These are phyloP conservation scores for Dendrolimus kikuchii DNA, from an alignment of 1,140 invertebrate genomes.

Conservation along the genomic window DNA sequence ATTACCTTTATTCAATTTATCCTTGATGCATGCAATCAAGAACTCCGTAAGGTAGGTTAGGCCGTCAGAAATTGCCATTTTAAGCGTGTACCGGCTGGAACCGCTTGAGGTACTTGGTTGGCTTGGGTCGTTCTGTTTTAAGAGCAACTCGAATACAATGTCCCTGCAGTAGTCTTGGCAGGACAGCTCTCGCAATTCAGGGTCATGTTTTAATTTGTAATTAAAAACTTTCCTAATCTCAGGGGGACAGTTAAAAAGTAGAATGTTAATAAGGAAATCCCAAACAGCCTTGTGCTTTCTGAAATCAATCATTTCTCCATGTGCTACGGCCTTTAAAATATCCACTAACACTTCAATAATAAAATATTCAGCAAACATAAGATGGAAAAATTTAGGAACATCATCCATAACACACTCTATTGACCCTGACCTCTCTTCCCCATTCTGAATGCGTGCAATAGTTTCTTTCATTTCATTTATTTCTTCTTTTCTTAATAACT, in stretches of 20 bases:
- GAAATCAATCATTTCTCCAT: background rate
- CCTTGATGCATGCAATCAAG: too few relatives aligned
- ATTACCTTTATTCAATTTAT: too few relatives aligned
- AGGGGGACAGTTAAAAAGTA: conserved; percentile 5
- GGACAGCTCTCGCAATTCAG: conserved; percentile 4
- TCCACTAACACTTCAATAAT: conserved; percentile 7
- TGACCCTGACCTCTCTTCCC: conserved; percentile 9
- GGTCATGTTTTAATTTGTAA: conserved; percentile 16
- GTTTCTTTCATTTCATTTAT: conserved; percentile 13
- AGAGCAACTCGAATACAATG: conserved; percentile 13
- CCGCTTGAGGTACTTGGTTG: too few relatives aligned
- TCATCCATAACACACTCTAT: conserved; percentile 12
- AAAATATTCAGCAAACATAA: conserved; percentile 15
- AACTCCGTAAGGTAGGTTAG: too few relatives aligned
- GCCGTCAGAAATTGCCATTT: conserved; percentile 11
- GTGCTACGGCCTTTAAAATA: conserved; percentile 5
- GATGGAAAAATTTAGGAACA: conserved; percentile 14
- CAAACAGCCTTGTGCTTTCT: conserved; percentile 4
- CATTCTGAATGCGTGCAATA: conserved; percentile 11
- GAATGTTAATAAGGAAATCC: conserved; percentile 12
- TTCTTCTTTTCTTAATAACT: conserved; percentile 9
- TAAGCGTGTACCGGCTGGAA: background rate
- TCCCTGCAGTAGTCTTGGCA: conserved; percentile 4
- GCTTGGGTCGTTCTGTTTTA: conserved; percentile 7
- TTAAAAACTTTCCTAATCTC: conserved; percentile 13